Conservation (phyloP, 2,888 invertebrate genomes). For the Leptopilina drosophilae region DNA sequence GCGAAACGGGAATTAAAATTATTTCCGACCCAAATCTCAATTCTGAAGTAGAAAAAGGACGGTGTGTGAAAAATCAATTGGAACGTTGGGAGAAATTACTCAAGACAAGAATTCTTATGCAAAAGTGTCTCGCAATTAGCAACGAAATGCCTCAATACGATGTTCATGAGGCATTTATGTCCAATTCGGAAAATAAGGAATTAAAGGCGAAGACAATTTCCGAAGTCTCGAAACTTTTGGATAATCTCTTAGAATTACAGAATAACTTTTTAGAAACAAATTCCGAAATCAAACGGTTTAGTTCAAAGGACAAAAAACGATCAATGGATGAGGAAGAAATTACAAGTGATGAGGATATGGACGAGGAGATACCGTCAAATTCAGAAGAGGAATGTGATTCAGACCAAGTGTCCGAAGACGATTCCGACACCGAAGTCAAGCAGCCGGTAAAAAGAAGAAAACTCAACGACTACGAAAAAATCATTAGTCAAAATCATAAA, state of each 20-base stretch:
- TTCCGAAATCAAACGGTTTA: slow-evolving; percentile 83
- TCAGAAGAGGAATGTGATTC: slow-evolving; percentile 75
- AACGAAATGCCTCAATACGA: slow-evolving; percentile 88
- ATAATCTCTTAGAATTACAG: slow-evolving; percentile 83
- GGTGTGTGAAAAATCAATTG: slow-evolving; percentile 84
- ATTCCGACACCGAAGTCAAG: slow-evolving; percentile 75
- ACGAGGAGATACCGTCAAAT: slow-evolving; percentile 83
- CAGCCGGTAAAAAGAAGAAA: slow-evolving; percentile 50
- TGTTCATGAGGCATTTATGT: slow-evolving; percentile 77
- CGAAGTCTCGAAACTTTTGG: slow-evolving; percentile 81
- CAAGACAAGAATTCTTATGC: slow-evolving; percentile 91
- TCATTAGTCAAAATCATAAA: slow-evolving; percentile 80
- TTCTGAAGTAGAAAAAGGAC: slow-evolving; percentile 82
- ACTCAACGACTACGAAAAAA: slow-evolving; percentile 80
- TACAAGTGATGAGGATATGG: slow-evolving; percentile 74
- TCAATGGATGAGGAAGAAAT: slow-evolving; percentile 69
- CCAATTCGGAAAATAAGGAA: slow-evolving; percentile 79
- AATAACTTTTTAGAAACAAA: slow-evolving; percentile 80
- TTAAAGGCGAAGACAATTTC: slow-evolving; percentile 78
- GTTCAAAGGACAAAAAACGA: slow-evolving; percentile 63
- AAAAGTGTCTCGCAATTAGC: slow-evolving; percentile 86
- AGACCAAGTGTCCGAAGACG: slow-evolving; percentile 50
- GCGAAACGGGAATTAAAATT: slow-evolving; percentile 78
- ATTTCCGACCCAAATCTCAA: slow-evolving; percentile 79
- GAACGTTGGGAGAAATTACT: slow-evolving; percentile 90